Evolutionary conservation across 2,797 vertebrate species (phyloP).

Genomic region (Buceros bicornis): DNA sequence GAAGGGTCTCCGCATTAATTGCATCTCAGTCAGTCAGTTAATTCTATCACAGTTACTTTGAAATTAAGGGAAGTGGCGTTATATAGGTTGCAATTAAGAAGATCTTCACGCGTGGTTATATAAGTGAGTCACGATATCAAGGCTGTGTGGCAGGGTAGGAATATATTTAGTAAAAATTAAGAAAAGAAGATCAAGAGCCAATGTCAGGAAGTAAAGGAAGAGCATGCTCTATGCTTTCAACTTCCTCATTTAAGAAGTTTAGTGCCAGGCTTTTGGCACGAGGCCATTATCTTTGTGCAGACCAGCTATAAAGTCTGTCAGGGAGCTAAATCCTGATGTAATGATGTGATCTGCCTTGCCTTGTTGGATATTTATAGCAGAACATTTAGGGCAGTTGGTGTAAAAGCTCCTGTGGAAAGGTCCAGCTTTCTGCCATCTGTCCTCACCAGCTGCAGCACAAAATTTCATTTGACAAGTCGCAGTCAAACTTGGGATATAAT

Average conservation of each 20-base stretch:
- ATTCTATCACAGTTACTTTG: background rate
- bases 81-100: background rate
- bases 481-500: background rate
- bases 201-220: background rate
- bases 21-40: background rate
- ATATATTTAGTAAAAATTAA: background rate
- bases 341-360: background rate
- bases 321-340: background rate
- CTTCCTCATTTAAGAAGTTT: background rate
- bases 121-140: background rate
- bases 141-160: background rate
- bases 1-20: background rate
- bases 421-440: background rate
- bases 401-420: background rate
- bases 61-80: background rate
- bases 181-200: background rate
- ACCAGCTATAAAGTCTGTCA: background rate
- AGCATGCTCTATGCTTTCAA: background rate
- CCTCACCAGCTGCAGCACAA: background rate
- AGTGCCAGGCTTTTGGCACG: background rate
- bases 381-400: background rate
- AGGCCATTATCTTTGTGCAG: background rate
- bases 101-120: accelerated
- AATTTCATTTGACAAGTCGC: background rate
- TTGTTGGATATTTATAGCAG: background rate